These are phyloP conservation scores for Trissolcus brochymenae DNA, from an alignment of 2,888 invertebrate genomes.

Conservation along the genomic window DNA sequence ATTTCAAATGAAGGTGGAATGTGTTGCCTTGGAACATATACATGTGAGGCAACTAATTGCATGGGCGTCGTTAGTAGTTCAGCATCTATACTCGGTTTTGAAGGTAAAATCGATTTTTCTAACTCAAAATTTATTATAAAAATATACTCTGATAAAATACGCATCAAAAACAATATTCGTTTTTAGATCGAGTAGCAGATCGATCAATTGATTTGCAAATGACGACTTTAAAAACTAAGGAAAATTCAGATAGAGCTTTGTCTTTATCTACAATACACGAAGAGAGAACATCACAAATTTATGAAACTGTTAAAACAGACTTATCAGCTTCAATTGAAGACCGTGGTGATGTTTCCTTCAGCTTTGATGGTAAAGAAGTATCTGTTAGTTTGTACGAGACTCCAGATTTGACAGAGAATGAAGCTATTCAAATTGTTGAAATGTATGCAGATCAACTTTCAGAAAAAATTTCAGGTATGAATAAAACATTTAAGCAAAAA, in stretches of 20 bases:
- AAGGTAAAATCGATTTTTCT: conserved; percentile 78
- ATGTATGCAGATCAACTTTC: conserved; percentile 96
- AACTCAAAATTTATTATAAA: no score
- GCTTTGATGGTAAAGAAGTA: conserved; percentile 94
- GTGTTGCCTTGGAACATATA: conserved; percentile 92
- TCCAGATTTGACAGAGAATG: conserved; percentile 93
- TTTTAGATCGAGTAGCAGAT: conserved; percentile 32
- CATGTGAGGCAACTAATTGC: conserved; percentile 92
- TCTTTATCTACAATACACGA: conserved; percentile 94
- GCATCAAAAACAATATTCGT: neutral
- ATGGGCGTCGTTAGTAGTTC: conserved; percentile 94
- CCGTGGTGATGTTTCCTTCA: conserved; percentile 91
- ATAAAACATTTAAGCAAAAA: neutral
- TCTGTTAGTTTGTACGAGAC: conserved; percentile 94
- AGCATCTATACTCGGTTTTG: conserved; percentile 90
- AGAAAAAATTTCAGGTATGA: conserved; percentile 85
- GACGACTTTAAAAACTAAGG: conserved; percentile 33
- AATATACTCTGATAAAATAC: neutral
- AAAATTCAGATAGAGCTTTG: conserved; percentile 83
- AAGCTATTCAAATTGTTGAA: conserved; percentile 93
- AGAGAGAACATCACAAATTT: conserved; percentile 91
- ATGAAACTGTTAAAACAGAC: conserved; percentile 87
- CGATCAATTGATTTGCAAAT: no score
- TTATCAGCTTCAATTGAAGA: conserved; percentile 85
- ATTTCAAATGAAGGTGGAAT: conserved; percentile 94